Evolutionary conservation across 2,888 invertebrate genomes (phyloP).

Genomic region (Bursaphelenchus okinawaensis): DNA sequence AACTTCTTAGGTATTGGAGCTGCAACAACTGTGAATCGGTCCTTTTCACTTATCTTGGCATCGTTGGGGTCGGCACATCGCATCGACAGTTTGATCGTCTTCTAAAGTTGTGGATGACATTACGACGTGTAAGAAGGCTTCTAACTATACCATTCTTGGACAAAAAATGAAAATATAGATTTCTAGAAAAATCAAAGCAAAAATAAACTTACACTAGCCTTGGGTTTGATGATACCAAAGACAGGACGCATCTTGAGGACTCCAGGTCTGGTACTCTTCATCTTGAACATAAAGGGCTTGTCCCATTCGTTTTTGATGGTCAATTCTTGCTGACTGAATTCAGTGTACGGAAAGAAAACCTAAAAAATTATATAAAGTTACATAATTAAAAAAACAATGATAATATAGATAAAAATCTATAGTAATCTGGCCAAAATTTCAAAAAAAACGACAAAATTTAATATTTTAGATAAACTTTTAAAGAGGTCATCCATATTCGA

Average conservation of each 20-base stretch:
- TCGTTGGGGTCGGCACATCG: background rate
- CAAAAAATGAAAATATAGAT: too few relatives aligned
- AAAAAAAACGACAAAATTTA: too few relatives aligned
- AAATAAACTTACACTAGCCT: background rate
- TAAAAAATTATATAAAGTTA: slow-evolving; percentile 2
- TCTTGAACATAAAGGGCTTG: slow-evolving; percentile 28
- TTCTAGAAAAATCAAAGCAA: background rate
- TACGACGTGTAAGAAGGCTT: too few relatives aligned
- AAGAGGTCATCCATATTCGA: too few relatives aligned
- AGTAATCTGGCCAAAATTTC: too few relatives aligned
- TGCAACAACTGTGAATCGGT: slow-evolving; percentile 14
- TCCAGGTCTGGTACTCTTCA: slow-evolving; percentile 28
- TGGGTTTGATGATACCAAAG: slow-evolving; percentile 19
- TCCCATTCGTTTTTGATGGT: slow-evolving; percentile 20
- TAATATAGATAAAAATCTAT: too few relatives aligned
- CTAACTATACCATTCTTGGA: too few relatives aligned
- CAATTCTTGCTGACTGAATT: slow-evolving; percentile 18
- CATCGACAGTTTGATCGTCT: background rate
- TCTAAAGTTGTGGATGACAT: background rate
- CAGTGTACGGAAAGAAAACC: slow-evolving; percentile 16
- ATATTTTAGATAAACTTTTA: too few relatives aligned
- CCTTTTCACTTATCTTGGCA: background rate
- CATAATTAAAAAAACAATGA: too few relatives aligned
- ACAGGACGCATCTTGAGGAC: slow-evolving; percentile 36
- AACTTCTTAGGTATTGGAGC: slow-evolving; percentile 14